Percentiles rank a stretch among this genome's conserved stretches.
phyloP scores from a whole-genome alignment of 2,113 vertebrate species.

The Amphiprion ocellaris region DNA sequence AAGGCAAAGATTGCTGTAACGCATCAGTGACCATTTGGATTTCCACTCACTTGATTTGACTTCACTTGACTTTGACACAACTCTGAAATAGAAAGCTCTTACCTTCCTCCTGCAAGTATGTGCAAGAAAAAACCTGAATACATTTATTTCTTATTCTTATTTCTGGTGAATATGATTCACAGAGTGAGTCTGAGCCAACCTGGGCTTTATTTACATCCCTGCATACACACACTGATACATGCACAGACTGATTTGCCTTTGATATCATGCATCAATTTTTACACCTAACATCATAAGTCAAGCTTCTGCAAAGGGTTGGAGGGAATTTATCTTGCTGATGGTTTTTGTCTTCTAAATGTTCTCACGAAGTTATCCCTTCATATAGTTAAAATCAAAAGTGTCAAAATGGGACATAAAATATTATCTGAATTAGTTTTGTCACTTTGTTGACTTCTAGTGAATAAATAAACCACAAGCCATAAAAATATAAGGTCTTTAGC shows the following conservation, averaged over 20 bases:
- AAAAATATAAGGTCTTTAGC: not conserved
- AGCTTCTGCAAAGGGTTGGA: not conserved
- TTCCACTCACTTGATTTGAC: constrained; percentile 33
- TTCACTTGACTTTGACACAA: constrained; percentile 47
- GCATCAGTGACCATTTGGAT: constrained; percentile 43
- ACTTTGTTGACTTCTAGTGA: not conserved
- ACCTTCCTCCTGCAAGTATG: not conserved
- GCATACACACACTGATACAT: not conserved
- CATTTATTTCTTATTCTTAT: not conserved
- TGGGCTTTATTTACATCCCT: constrained; percentile 11
- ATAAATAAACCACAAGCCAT: not conserved
- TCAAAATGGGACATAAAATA: not conserved
- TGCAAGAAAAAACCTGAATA: not conserved
- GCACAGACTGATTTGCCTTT: not conserved
- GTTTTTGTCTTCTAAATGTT: not conserved
- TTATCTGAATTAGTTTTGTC: not conserved
- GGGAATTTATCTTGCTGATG: constrained; percentile 5
- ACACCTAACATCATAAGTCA: not conserved
- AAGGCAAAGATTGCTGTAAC: constrained; percentile 35
- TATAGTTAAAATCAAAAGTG: not conserved
- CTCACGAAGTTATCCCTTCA: not conserved
- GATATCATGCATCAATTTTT: not conserved
- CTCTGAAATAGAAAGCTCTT: constrained; percentile 27
- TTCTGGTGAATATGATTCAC: not conserved
- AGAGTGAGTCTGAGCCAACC: not conserved